These are phyloP conservation scores for Actinia equina DNA, from an alignment of 64 coral and sea anemone genomes.

Conservation along the genomic window DNA sequence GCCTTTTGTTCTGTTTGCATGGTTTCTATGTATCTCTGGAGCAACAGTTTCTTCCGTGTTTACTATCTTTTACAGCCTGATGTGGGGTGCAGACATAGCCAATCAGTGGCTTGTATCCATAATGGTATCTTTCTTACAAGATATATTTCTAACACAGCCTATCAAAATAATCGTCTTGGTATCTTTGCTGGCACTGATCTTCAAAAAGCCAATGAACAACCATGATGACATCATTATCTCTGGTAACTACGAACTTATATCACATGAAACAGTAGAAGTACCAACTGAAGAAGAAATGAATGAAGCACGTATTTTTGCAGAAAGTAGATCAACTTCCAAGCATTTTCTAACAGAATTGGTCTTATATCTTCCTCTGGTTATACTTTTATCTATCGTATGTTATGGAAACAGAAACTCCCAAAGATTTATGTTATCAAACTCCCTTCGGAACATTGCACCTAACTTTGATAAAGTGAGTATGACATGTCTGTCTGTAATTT, in stretches of 20 bases:
- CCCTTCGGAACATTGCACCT: not conserved
- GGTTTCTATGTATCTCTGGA: slow-evolving; percentile 27
- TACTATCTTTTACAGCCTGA: slow-evolving; percentile 35
- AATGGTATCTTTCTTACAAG: slow-evolving; percentile 9
- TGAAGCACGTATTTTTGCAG: slow-evolving; percentile 1
- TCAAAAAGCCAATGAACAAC: slow-evolving; percentile 37
- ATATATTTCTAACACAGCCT: slow-evolving; percentile 29
- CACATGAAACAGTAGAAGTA: not conserved
- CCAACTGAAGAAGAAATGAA: not conserved
- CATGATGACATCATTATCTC: not conserved
- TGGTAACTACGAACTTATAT: not conserved
- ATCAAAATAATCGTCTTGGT: slow-evolving; percentile 13
- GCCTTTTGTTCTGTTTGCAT: slow-evolving; percentile 15
- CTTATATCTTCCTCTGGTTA: slow-evolving; percentile 37
- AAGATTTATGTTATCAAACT: not conserved
- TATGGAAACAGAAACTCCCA: slow-evolving; percentile 59
- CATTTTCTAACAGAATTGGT: slow-evolving; percentile 35
- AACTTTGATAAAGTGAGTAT: not conserved
- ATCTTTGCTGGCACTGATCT: slow-evolving; percentile 7
- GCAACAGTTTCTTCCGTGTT: not conserved
- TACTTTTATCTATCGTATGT: slow-evolving; percentile 61
- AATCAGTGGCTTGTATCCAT: slow-evolving; percentile 41
- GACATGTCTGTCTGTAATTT: not conserved
- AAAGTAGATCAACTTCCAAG: not conserved
- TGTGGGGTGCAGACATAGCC: slow-evolving; percentile 24